These are phyloP conservation scores for Epicauta chinensis DNA, from an alignment of 1,140 invertebrate genomes.

Conservation along the genomic window DNA sequence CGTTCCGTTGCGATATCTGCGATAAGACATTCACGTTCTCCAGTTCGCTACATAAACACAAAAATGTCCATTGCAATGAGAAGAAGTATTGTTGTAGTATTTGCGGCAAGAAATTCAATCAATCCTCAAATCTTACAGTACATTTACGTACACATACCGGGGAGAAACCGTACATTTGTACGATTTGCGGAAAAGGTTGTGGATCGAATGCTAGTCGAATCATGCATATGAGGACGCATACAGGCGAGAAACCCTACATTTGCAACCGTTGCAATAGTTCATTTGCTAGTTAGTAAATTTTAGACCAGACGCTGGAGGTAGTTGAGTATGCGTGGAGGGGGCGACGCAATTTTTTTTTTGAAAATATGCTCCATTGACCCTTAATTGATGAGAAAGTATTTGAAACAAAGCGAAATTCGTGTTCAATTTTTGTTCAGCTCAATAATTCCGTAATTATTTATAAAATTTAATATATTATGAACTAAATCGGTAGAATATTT, in stretches of 20 bases:
- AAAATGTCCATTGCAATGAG: constrained; percentile 63
- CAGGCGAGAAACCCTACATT: constrained; percentile 43
- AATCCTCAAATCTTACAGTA: constrained; percentile 57
- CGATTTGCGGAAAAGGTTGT: constrained; percentile 29
- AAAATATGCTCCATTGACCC: no score
- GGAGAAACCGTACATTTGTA: constrained; percentile 24
- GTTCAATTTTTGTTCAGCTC: no score
- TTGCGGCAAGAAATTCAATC: constrained; percentile 66
- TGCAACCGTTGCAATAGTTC: constrained; percentile 34
- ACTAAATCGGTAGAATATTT: no score
- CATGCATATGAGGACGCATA: no score
- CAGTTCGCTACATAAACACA: constrained; percentile 50
- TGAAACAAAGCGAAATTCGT: no score
- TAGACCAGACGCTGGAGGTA: no score
- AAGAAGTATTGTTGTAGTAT: constrained; percentile 68
- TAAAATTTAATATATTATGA: no score
- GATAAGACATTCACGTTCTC: constrained; percentile 69
- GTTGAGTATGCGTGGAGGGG: no score
- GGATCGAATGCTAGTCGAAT: no score
- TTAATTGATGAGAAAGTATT: no score
- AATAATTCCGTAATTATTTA: no score
- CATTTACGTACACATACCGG: constrained; percentile 55
- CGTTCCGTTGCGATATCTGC: constrained; percentile 64
- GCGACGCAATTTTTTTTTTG: no score
- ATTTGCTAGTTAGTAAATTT: constrained; percentile 18